Conservation (phyloP, 2,797 vertebrate species). For the Clarias pachynema region DNA sequence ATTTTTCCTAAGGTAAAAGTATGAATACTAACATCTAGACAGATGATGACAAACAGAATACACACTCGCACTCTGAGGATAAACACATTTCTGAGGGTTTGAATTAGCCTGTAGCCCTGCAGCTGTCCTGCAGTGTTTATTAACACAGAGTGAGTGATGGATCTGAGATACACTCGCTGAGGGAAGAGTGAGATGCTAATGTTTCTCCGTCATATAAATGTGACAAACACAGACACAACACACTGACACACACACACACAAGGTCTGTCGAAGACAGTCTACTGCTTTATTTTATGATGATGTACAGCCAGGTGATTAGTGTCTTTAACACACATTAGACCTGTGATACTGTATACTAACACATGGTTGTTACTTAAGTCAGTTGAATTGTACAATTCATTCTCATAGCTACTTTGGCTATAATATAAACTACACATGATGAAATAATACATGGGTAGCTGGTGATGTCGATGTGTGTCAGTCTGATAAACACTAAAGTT, state of each 20-base stretch:
- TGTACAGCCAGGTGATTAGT: background rate
- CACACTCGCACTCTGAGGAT: background rate
- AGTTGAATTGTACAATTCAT: background rate
- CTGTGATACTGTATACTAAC: no score
- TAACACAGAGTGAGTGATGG: background rate
- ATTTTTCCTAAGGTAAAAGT: slow-evolving; percentile 1
- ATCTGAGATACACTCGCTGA: slow-evolving; percentile 6
- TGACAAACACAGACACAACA: background rate
- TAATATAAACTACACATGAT: no score
- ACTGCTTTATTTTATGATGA: background rate
- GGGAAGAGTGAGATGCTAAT: background rate
- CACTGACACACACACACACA: background rate
- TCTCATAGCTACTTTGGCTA: background rate
- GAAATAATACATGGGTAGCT: no score
- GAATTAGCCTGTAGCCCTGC: slow-evolving; percentile 14
- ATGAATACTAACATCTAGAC: background rate
- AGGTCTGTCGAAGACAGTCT: background rate
- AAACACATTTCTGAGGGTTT: background rate
- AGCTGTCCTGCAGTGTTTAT: slow-evolving; percentile 3
- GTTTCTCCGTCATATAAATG: background rate
- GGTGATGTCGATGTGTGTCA: no score
- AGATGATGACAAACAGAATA: background rate
- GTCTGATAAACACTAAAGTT: no score
- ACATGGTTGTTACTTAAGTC: no score
- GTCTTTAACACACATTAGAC: background rate